Evolutionary conservation across 2,113 vertebrate genomes (phyloP), one percentile per base, ranked within the genome.

Genomic region (Tragelaphus strepsiceros): DNA sequence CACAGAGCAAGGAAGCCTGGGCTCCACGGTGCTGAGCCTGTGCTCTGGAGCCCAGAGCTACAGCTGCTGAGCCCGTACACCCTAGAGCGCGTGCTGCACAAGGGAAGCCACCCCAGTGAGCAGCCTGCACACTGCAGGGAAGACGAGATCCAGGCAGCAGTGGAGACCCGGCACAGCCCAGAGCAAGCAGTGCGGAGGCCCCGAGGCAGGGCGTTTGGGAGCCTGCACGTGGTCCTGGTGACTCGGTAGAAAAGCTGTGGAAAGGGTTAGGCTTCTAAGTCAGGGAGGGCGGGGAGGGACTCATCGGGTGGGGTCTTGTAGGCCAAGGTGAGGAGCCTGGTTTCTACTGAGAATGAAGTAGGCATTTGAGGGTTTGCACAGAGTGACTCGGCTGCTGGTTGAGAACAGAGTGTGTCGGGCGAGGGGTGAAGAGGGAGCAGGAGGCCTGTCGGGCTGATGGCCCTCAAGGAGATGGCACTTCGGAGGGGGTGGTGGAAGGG

Each of bases 31-130:
- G 2, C 1, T 71, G 67, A 35, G n/a, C 67, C n/a, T 22, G 19
- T 39, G 67, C n/a, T 22, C 67, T 11, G 10, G n/a, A 71, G 67
- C 67, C 67, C 1, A 0, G n/a, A 19, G 3, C n/a, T 10, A 6
- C 67, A 12, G n/a, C 67, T 71, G 19, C 67, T 39, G 10, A 39
- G 67, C n/a, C n/a, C 0, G 19, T 3, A 21, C 2, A 21, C n/a
- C n/a, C n/a, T n/a, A 12, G 67, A 39, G 19, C 2, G 1, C 4
- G 1, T 71, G n/a, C n/a, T 6, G 17, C 67, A 1, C n/a, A 0
- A 12, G 19, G 16, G 67, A 39, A 67, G 62, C 30, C 62, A 4
- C 64, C 16, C 30, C 62, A 4, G 62, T 19, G 19, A 39, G 67
- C n/a, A 39, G n/a, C 67, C 64, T 2, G n/a, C 67, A 5, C 67